Base-by-base conservation (phyloP, 2,888 invertebrate genomes). In the Parthenolecanium corni region DNA sequence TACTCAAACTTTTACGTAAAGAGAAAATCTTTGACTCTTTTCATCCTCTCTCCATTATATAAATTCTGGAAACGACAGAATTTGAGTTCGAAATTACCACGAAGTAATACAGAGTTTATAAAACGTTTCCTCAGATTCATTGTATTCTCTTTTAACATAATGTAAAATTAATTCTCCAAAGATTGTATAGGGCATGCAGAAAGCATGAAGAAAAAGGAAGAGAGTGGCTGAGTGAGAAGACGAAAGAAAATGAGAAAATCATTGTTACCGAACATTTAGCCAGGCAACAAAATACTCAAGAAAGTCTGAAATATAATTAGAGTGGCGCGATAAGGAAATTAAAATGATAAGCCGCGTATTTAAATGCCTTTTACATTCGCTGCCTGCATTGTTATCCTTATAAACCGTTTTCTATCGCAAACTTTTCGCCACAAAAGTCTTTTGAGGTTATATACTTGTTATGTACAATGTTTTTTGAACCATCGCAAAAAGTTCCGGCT, bases 341-440 rank as follows among this genome's bases (percentile, higher is more conserved):
- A 57, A 57, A 57, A 57, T 20, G 57, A 57, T 47, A 57, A 57
- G 47, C 57, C 25, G 44, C 54, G n/a, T n/a, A 54, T 54, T 54
- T 42, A 54, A 54, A 42, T 38, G 42, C 42, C 24, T 54, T 54
- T 40, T 40, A 54, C 42, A 42, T 54, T 54, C 9, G 42, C n/a
- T 24, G 31, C 9, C 31, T 4, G 31, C 24, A 54, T 54, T 54
- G 54, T 54, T 54, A 54, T 54, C 54, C 21, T 20, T 38, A 11
- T 52, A 42, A 31, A 31, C 31, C 31, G 31, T 31, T 54, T 21
- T 54, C 42, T 42, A 54, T 54, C 54, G 54, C 38, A 54, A 54
- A 54, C 40, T 54, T 54, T 21, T 40, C 54, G 40, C 54, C 42
- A 40, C 40, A 40, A 42, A 54, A 54, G 54, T 54, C 42, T 42